Base-by-base conservation (phyloP, 1,140 invertebrate species). In the Drosophila busckii region DNA sequence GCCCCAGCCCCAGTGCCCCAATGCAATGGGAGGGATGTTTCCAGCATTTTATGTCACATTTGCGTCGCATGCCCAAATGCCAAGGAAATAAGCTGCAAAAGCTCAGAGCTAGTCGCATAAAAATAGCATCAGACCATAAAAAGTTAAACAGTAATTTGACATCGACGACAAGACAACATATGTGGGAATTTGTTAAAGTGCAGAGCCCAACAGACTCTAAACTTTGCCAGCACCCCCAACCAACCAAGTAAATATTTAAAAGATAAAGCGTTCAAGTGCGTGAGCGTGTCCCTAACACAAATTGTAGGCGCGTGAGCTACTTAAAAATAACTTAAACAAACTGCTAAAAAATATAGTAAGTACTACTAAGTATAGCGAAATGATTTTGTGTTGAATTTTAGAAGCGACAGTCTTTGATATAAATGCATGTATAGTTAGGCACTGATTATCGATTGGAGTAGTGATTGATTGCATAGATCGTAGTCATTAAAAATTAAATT, bases 111-210 rank as follows among this genome's bases (percentile, higher is more conserved):
- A 56, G 55, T 66, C 67, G 67, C 65, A 67, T 69, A 60, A 69
- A 67, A 60, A 60, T 65, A 61, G 76, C 65, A 63, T 80, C 80
- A 71, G 49, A 80, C 67, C 53, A 76, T 76, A 78, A 78, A 45
- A 78, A 78, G 73, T 78, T 80, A 53, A 80, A 78, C 73, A 78
- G 67, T 78, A 70, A 76, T 76, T 76, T 71, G 69, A 71, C 70
- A 71, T 44, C 62, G 70, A 68, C 59, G 58, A 58, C 58, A 55
- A 50, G 32, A n/a, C 50, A 55, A 52, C 73, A 78, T 71, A 80
- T 78, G 73, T 78, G 71, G 45, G 19, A 23, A 49, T 53, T 26
- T 19, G 10, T 10, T 22, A 8, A 41, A 29, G 26, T 8, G n/a
- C n/a, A n/a, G n/a, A n/a, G n/a, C n/a, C n/a, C n/a, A n/a, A n/a